These are phyloP conservation scores for Spodoptera litura DNA, from an alignment of 1,140 invertebrate species.

Conservation along the genomic window DNA sequence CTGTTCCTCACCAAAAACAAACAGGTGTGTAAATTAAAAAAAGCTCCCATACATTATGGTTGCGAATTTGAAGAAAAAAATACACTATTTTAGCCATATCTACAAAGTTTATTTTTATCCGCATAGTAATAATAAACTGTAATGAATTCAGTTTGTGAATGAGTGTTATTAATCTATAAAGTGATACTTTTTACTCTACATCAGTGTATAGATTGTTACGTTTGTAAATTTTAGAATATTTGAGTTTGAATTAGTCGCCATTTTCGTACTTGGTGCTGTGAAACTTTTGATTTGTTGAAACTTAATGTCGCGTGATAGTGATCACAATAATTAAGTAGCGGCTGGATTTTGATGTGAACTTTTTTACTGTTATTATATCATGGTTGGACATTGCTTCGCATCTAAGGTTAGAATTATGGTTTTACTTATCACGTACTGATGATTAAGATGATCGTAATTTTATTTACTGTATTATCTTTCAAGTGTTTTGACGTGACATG, in stretches of 20 bases:
- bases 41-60: conserved; percentile 32
- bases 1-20: neutral
- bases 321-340: conserved; percentile 22
- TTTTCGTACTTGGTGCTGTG: conserved; percentile 70
- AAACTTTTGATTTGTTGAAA: conserved; percentile 53
- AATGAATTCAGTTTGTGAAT: conserved; percentile 43
- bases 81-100: conserved; percentile 30
- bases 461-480: neutral
- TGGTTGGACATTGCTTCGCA: conserved; percentile 56
- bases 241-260: conserved; percentile 65
- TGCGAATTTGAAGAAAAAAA: conserved; percentile 45
- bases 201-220: conserved; percentile 30
- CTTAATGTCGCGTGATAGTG: conserved; percentile 43
- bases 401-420: conserved; percentile 62
- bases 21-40: conserved; percentile 28
- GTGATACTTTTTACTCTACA: conserved; percentile 17
- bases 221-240: conserved; percentile 43
- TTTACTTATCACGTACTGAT: conserved; percentile 14
- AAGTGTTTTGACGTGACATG: too few relatives aligned
- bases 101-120: conserved; percentile 49
- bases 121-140: conserved; percentile 41
- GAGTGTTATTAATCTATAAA: conserved; percentile 30
- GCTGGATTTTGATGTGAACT: conserved; percentile 39
- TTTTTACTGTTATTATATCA: conserved; percentile 46
- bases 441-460: neutral